These are phyloP conservation scores for Hirundichthys speculiger DNA, from an alignment of 2,113 vertebrate species.

Conservation along the genomic window DNA sequence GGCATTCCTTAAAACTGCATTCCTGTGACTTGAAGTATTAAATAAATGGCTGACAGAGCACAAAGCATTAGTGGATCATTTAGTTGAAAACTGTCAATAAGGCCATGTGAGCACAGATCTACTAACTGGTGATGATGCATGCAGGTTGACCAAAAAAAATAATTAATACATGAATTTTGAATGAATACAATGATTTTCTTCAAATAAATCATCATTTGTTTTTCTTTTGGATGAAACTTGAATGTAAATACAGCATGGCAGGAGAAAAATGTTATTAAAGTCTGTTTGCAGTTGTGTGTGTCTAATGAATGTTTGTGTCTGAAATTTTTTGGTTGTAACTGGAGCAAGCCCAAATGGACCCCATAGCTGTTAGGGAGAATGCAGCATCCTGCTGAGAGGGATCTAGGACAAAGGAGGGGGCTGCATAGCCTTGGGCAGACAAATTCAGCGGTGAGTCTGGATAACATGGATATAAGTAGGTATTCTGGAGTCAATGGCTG, in stretches of 20 bases:
- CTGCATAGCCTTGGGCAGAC: slow-evolving; percentile 25
- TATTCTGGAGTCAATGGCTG: slow-evolving; percentile 47
- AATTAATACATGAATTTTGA: not conserved
- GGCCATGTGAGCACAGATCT: slow-evolving; percentile 37
- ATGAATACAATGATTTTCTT: no score
- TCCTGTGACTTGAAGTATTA: slow-evolving; percentile 62
- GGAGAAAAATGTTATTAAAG: not conserved
- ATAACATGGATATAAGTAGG: slow-evolving; percentile 65
- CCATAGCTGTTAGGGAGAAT: slow-evolving; percentile 62
- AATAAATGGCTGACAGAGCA: slow-evolving; percentile 65
- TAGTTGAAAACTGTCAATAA: slow-evolving; percentile 57
- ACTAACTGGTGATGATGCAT: slow-evolving; percentile 25
- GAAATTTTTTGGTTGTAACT: slow-evolving; percentile 53
- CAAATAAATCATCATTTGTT: not conserved
- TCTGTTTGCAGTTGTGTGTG: slow-evolving; percentile 7
- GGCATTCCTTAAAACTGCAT: slow-evolving; percentile 42
- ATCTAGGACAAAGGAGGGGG: slow-evolving; percentile 71
- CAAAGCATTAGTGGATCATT: slow-evolving; percentile 67
- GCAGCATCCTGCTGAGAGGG: slow-evolving; percentile 58
- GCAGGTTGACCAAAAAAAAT: slow-evolving; percentile 10
- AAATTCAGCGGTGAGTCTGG: slow-evolving; percentile 43
- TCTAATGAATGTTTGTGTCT: slow-evolving; percentile 33
- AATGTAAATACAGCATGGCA: not conserved
- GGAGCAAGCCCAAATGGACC: slow-evolving; percentile 69
- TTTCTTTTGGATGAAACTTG: not conserved